Conservation (phyloP, 2,888 invertebrate genomes). For the Ennomos fuscantarius region DNA sequence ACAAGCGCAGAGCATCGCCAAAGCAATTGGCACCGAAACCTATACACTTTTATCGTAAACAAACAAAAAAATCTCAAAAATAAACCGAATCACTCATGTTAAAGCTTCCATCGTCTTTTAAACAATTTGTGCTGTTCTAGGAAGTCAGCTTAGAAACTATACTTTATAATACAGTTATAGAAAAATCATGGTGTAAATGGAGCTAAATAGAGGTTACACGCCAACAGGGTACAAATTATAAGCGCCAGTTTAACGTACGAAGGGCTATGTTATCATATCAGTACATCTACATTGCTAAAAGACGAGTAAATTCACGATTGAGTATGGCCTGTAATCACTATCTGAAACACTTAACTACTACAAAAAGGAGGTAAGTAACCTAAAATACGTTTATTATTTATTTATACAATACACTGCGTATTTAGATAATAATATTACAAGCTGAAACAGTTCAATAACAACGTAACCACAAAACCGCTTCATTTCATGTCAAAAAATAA, state of each 20-base stretch:
- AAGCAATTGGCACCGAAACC: conserved; percentile 59
- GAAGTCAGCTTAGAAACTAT: conserved; percentile 71
- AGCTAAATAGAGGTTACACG: conserved; percentile 46
- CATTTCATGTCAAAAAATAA: conserved; percentile 26
- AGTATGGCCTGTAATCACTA: conserved; percentile 77
- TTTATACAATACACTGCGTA: conserved; percentile 65
- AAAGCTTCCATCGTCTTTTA: conserved; percentile 60
- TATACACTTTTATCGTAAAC: conserved; percentile 41
- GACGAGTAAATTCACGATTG: conserved; percentile 75
- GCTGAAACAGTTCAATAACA: conserved; percentile 24
- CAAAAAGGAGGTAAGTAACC: conserved; percentile 61
- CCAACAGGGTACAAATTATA: conserved; percentile 36
- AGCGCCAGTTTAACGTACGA: conserved; percentile 69
- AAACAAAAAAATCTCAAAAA: conserved; percentile 67
- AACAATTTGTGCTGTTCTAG: conserved; percentile 77
- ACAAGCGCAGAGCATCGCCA: conserved; percentile 47
- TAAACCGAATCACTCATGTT: conserved; percentile 55
- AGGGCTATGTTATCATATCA: conserved; percentile 57
- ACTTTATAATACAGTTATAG: conserved; percentile 52
- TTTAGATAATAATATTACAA: conserved; percentile 51
- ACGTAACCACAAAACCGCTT: conserved; percentile 31
- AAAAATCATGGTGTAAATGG: conserved; percentile 58
- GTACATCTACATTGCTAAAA: conserved; percentile 62
- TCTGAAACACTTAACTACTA: conserved; percentile 72
- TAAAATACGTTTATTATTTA: conserved; percentile 63